Base-by-base conservation (phyloP, 2,797 vertebrate genomes). In the Pangasius mekongensis region DNA sequence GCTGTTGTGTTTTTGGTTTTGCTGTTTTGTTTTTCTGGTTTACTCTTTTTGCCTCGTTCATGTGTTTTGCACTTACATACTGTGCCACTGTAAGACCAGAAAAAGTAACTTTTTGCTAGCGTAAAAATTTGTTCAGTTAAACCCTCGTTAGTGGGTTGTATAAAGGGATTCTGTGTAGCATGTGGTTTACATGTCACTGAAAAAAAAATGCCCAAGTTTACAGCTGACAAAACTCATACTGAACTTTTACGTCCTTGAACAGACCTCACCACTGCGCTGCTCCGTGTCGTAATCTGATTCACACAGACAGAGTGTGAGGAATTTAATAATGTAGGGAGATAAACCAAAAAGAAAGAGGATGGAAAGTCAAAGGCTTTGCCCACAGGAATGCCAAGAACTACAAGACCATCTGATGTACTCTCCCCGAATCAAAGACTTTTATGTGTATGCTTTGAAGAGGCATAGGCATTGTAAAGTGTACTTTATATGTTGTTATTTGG, bases 311-410 rank as follows among this genome's bases (percentile, higher is more conserved):
- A 89, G 78, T 82, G 76, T 78, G 84, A 86, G 90, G 92, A 92
- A 91, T 92, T 91, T 93, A 92, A 92, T 92, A 91, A 92, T 88
- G 89, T 88, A 83, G 76, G 84, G 83, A 83, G 88, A 56, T 89
- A 89, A 89, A 47, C 86, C 69, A 87, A 73, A 86, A 86, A 74
- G 60, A 81, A 90, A 43, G 52, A n/a, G 80, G 56, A 36, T 87
- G 69, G 87, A 89, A 93, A 92, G 89, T 89, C 89, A 85, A 93
- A 90, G 90, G 92, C 90, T 87, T 88, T 73, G 69, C 30, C 91
- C 87, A 84, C 84, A 90, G 83, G 87, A 91, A 90, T 87, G 85
- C 84, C 58, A 64, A n/a, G 82, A 89, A 69, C 78, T 77, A 69
- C 87, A 47, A 71, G 84, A 76, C 64, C 86, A 85, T 86, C 64